These are phyloP conservation scores for Oxygymnocypris stewartii DNA, from an alignment of 2,113 vertebrate species.

Conservation along the genomic window DNA sequence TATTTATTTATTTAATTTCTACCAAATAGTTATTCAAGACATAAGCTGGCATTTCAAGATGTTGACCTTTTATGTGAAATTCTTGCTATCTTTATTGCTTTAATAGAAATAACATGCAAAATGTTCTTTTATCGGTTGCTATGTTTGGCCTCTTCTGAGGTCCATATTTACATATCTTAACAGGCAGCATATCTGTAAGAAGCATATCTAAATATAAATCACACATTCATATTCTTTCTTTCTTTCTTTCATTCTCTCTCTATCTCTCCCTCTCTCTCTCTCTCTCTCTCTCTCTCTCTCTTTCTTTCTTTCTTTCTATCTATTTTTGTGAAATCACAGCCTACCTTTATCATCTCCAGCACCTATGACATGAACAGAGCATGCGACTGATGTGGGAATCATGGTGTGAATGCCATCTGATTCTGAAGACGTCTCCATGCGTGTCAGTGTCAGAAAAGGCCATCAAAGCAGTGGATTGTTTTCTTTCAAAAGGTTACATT, in stretches of 20 bases:
- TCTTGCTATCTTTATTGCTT: background rate
- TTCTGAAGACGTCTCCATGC: constrained; percentile 73
- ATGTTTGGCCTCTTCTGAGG: background rate
- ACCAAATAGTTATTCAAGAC: background rate
- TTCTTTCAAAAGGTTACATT: constrained; percentile 71
- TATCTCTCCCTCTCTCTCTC: background rate
- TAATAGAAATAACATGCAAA: constrained; percentile 1
- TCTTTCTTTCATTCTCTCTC: background rate
- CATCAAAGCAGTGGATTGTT: constrained; percentile 71
- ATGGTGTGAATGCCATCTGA: constrained; percentile 75
- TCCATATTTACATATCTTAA: constrained; percentile 32
- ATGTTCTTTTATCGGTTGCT: background rate
- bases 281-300: background rate
- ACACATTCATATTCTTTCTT: constrained; percentile 47
- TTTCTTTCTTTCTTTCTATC: background rate
- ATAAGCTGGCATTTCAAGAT: background rate
- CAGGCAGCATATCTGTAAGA: constrained; percentile 47
- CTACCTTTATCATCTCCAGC: constrained; percentile 3
- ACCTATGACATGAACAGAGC: background rate
- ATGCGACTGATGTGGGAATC: constrained; percentile 65
- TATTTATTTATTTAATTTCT: too few species aligned
- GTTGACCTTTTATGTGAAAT: background rate
- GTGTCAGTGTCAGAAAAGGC: constrained; percentile 73
- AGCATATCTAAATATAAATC: constrained; percentile 33
- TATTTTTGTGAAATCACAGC: background rate